phyloP scores from a whole-genome alignment of 2,113 vertebrate genomes.

The Turnix velox region DNA sequence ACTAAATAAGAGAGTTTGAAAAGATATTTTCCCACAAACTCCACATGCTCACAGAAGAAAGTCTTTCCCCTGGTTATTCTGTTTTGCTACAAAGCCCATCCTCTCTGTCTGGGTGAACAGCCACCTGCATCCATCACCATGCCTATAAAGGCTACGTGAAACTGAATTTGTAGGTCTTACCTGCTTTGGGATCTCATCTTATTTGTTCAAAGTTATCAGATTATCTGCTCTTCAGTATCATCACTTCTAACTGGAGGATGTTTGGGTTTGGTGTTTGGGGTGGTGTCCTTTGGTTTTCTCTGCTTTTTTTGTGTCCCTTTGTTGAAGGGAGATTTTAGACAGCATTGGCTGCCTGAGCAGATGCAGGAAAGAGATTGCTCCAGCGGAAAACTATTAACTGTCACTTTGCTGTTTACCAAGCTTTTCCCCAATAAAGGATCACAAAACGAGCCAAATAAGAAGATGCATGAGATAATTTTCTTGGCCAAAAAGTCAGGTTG shows the following conservation, averaged over 20 bases:
- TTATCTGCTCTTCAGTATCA: neutral
- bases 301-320: neutral
- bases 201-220: neutral
- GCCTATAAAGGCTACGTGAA: neutral
- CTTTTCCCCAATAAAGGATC: neutral
- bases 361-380: neutral
- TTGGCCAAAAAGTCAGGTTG: neutral
- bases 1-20: neutral
- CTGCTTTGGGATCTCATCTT: neutral
- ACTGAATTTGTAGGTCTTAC: accelerated
- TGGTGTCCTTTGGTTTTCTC: neutral
- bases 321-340: neutral
- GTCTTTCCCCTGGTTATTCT: neutral
- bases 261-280: neutral
- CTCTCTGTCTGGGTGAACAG: accelerated
- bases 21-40: neutral
- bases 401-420: neutral
- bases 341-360: neutral
- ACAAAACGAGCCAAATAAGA: neutral
- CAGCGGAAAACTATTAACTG: neutral
- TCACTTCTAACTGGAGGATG: neutral
- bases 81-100: neutral
- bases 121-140: accelerated
- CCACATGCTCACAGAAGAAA: accelerated
- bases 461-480: neutral